These are phyloP conservation scores for Lamprologus ornatipinnis DNA, from an alignment of 2,113 vertebrate species.

Conservation along the genomic window DNA sequence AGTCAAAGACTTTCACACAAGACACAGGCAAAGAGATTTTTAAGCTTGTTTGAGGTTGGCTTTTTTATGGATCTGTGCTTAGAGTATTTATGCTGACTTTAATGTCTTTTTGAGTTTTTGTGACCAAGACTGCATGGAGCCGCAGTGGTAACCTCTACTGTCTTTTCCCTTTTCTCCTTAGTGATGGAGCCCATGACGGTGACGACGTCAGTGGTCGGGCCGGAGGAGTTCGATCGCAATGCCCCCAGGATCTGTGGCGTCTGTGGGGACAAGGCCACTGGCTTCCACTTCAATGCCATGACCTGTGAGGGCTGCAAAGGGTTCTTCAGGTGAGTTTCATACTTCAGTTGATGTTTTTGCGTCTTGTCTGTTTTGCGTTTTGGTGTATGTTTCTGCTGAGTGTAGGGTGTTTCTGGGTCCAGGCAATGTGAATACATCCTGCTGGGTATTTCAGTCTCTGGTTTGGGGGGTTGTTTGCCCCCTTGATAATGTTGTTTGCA, in stretches of 20 bases:
- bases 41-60: neutral
- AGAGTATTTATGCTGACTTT: neutral
- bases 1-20: neutral
- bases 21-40: neutral
- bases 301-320: slow-evolving; percentile 98
- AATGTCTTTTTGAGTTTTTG: neutral
- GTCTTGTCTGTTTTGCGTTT: neutral
- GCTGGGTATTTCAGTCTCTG: neutral
- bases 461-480: neutral
- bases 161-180: slow-evolving; percentile 10
- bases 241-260: slow-evolving; percentile 88
- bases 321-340: slow-evolving; percentile 85
- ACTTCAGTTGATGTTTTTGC: neutral
- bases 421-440: neutral
- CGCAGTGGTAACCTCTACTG: neutral
- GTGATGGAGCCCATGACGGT: slow-evolving; percentile 79
- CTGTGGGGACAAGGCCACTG: slow-evolving; percentile 91
- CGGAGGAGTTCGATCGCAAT: slow-evolving; percentile 80
- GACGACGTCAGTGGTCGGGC: slow-evolving; percentile 75
- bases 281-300: slow-evolving; percentile 98
- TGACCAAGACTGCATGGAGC: neutral
- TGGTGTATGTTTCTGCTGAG: neutral
- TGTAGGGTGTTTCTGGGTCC: neutral
- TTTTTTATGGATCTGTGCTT: neutral
- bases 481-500: neutral